Evolutionary conservation across 2,888 invertebrate species (phyloP), one percentile per base, ranked within the genome.

Genomic region (Himalopsyche kuldschensis): DNA sequence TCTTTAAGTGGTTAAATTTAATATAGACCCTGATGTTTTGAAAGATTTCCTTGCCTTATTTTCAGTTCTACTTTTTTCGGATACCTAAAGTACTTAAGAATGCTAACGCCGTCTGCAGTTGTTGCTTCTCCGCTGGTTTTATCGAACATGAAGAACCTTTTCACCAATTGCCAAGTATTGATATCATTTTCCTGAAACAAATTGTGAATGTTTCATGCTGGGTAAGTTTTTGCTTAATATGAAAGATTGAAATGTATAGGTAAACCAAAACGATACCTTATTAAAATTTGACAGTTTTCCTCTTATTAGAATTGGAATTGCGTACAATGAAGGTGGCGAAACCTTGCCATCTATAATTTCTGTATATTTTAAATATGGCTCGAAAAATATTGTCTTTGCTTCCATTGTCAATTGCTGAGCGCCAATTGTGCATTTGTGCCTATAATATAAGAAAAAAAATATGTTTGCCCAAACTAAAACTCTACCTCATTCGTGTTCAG

Each of bases 141-240:
- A 87, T 95, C 95, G 78, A 95, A 90, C 8, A 95, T 87, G 89
- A 95, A 95, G 88, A 96, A 95, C 84, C 96, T 91, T 86, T 94
- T 91, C 0, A 94, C 93, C 46, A 96, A 88, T 87, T 93, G 92
- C 95, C 95, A 95, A 75, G 92, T 91, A 46, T 91, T 91, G 75
- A 89, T 88, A 84, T 92, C 91, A 30, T 89, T 86, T 6, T 88
- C 90, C 93, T 93, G 87, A 47, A 88, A 88, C n/a, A n/a, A 87
- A 77, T 15, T 15, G 11, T 15, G 6, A 41, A 15, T 32, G 4
- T 32, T 32, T 6, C 2, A 6, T 32, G 4, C 6, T 32, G 32
- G 32, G 32, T 32, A 32, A 32, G 6, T 32, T 32, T 32, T 32
- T 32, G 32, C 6, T 32, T 5, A 32, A 32, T 32, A n/a, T n/a